phyloP scores from a whole-genome alignment of 2,113 vertebrate species.

The Larimichthys polyactis region DNA sequence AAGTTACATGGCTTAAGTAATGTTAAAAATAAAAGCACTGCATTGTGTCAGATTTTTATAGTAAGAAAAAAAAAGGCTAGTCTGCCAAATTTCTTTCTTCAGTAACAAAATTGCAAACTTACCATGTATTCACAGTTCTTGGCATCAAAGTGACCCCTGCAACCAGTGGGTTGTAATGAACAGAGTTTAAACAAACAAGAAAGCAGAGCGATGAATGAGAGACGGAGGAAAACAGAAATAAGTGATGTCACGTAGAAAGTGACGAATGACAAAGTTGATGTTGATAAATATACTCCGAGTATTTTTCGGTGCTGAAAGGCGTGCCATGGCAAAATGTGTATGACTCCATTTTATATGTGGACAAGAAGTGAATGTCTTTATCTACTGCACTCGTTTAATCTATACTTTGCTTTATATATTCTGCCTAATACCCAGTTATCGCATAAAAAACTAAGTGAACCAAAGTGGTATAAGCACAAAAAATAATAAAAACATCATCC shows the following conservation, averaged over 20 bases:
- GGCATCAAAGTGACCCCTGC: conserved; percentile 68
- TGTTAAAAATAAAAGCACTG: not conserved
- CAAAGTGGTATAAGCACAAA: conserved; percentile 20
- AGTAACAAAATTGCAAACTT: conserved; percentile 47
- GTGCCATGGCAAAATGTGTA: conserved; percentile 4
- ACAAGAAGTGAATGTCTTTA: conserved; percentile 9
- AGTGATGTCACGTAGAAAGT: conserved; percentile 69
- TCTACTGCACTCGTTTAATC: not conserved
- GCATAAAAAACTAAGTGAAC: conserved; percentile 36
- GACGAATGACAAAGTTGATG: conserved; percentile 58
- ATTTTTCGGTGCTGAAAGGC: conserved; percentile 41
- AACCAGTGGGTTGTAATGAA: conserved; percentile 65
- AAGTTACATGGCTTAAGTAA: not conserved
- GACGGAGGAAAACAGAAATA: conserved; percentile 68
- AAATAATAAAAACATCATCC: conserved; percentile 58
- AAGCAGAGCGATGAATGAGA: conserved; percentile 67
- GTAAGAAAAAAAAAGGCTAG: conserved; percentile 2
- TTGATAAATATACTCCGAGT: conserved; percentile 58
- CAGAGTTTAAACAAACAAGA: conserved; percentile 80
- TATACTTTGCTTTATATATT: conserved; percentile 18
- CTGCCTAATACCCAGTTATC: conserved; percentile 27
- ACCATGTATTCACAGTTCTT: conserved; percentile 59
- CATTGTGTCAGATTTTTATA: not conserved
- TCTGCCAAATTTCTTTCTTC: conserved; percentile 70
- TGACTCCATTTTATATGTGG: conserved; percentile 26